phyloP scores from a whole-genome alignment of 2,888 invertebrate species.

The Brachyopa scutellaris region DNA sequence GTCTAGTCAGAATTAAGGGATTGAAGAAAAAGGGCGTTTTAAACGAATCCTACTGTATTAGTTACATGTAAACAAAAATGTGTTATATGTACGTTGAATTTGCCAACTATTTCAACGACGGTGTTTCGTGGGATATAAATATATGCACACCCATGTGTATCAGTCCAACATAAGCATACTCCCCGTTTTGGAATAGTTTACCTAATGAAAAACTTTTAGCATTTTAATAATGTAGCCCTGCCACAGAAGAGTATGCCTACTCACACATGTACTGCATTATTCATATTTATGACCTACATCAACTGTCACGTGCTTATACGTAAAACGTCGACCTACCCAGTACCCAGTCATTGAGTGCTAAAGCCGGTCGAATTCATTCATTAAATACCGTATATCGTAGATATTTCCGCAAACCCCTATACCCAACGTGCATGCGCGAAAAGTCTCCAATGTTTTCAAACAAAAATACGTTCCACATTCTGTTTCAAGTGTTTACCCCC shows the following conservation, averaged over 20 bases:
- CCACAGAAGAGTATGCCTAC: not conserved
- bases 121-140: too few relatives aligned
- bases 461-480: conserved; percentile 57
- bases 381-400: conserved; percentile 17
- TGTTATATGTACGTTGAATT: too few relatives aligned
- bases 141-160: too few relatives aligned
- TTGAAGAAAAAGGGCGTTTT: too few relatives aligned
- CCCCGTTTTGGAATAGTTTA: too few relatives aligned
- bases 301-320: conserved; percentile 25
- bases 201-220: too few relatives aligned
- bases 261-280: not conserved
- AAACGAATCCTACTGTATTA: too few relatives aligned
- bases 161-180: too few relatives aligned
- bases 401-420: not conserved
- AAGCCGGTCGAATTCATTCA: conserved; percentile 58
- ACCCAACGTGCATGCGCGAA: conserved; percentile 18
- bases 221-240: not conserved
- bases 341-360: not conserved
- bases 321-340: not conserved
- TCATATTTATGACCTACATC: conserved; percentile 53
- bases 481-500: conserved; percentile 21
- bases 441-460: conserved; percentile 69
- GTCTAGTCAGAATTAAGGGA: too few relatives aligned
- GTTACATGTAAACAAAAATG: too few relatives aligned
- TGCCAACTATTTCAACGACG: too few relatives aligned